phyloP scores from a whole-genome alignment of 2,797 vertebrate genomes.

The Gadopsis bispinosus region DNA sequence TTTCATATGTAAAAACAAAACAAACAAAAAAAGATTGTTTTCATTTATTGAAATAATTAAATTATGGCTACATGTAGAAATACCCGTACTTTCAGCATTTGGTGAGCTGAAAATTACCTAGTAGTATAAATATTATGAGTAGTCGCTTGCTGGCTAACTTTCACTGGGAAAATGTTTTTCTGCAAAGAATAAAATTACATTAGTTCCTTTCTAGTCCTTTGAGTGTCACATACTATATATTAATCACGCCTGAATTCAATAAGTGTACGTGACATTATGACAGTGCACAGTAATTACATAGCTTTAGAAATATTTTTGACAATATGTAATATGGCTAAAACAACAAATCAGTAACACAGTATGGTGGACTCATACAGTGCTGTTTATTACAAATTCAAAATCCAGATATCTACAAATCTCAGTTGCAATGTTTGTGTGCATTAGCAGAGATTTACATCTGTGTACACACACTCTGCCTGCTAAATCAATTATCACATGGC shows the following conservation, averaged over 20 bases:
- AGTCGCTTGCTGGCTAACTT: neutral
- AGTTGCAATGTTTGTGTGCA: slow-evolving; percentile 1
- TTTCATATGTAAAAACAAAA: slow-evolving; percentile 3
- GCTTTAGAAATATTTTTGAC: slow-evolving; percentile 6
- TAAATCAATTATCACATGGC: slow-evolving; percentile 48
- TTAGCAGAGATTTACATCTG: slow-evolving; percentile 39
- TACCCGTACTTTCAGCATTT: too few relatives aligned
- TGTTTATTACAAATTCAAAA: slow-evolving; percentile 13
- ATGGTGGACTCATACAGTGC: neutral
- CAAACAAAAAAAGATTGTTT: neutral
- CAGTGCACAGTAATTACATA: neutral
- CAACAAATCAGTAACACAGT: neutral
- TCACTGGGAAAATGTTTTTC: neutral
- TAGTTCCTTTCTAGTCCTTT: neutral
- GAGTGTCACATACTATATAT: neutral
- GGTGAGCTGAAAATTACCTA: neutral
- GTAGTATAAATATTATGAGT: neutral
- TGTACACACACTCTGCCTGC: slow-evolving; percentile 13
- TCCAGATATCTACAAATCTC: slow-evolving; percentile 8
- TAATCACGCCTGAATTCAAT: neutral
- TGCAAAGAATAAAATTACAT: neutral
- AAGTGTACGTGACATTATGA: neutral
- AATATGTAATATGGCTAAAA: neutral
- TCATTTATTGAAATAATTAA: neutral
- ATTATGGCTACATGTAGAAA: neutral